phyloP scores from a whole-genome alignment of 1,140 invertebrate genomes.

The Thaumatotibia leucotreta region DNA sequence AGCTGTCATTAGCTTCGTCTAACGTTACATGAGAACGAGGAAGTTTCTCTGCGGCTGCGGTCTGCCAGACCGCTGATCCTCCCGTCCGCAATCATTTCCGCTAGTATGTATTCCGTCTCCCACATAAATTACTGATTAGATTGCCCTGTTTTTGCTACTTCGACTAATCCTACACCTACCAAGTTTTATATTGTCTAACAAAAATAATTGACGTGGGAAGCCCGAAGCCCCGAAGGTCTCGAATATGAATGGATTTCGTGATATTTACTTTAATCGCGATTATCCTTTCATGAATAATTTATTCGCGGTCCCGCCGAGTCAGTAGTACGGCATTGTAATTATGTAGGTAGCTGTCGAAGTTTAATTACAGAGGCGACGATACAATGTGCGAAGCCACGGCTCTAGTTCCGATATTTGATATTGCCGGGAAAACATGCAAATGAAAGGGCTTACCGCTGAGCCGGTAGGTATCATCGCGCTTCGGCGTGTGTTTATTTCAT shows the following conservation, averaged over 20 bases:
- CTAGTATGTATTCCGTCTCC: neutral
- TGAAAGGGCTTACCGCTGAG: conserved; percentile 38
- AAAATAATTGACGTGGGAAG: conserved; percentile 16
- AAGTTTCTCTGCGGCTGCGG: conserved; percentile 20
- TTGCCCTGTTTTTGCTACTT: neutral
- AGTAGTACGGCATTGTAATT: conserved; percentile 32
- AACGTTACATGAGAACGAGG: conserved; percentile 27
- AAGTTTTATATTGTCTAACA: conserved; percentile 4
- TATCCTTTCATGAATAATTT: conserved; percentile 58
- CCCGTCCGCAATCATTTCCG: neutral
- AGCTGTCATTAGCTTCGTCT: conserved; percentile 21
- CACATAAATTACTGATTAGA: neutral
- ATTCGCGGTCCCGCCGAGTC: conserved; percentile 35
- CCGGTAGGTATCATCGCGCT: neutral
- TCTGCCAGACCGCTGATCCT: conserved; percentile 16
- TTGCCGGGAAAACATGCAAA: conserved; percentile 56
- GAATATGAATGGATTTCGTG: conserved; percentile 34
- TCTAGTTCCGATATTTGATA: conserved; percentile 48
- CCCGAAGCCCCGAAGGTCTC: neutral
- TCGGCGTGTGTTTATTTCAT: neutral
- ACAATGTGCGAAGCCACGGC: conserved; percentile 27
- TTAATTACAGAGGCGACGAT: conserved; percentile 45
- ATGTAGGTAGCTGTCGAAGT: conserved; percentile 44
- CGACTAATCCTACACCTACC: neutral
- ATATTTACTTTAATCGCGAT: conserved; percentile 45